A percentile compares a stretch with the other conserved stretches of the same genome.
Evolutionary conservation across 1,140 invertebrate species (phyloP).

Genomic region (Pseudachorutes palmiensis): DNA sequence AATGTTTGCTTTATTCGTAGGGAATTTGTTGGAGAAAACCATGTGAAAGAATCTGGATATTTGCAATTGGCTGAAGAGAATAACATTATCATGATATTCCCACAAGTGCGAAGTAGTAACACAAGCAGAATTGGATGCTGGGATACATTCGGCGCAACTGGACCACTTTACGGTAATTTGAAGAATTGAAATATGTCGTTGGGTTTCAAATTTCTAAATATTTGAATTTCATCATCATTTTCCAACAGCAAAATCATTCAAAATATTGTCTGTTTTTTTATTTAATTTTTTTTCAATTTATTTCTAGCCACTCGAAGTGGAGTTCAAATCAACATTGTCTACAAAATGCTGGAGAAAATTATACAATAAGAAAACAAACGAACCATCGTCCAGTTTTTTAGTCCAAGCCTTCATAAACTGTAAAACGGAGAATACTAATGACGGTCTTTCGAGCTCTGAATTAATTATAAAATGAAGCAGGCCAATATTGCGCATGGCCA

Average conservation of each 20-base stretch:
- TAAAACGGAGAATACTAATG: too few relatives aligned
- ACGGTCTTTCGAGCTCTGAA: too few relatives aligned
- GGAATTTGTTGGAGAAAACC: conserved; percentile 24
- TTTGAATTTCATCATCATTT: too few relatives aligned
- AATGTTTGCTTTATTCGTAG: conserved; percentile 15
- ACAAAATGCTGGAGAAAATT: conserved; percentile 18
- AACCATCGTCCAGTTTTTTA: too few relatives aligned
- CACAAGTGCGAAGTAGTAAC: conserved; percentile 16
- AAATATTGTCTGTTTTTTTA: neutral
- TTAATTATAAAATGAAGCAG: too few relatives aligned
- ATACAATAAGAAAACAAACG: too few relatives aligned
- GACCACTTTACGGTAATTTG: conserved; percentile 25
- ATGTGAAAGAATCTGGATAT: conserved; percentile 24
- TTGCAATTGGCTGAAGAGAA: conserved; percentile 31
- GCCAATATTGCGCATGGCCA: too few relatives aligned
- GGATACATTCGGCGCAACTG: conserved; percentile 29
- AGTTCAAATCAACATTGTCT: conserved; percentile 23
- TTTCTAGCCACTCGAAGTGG: conserved; percentile 25
- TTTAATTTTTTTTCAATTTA: conserved; percentile 11
- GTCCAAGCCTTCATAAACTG: too few relatives aligned
- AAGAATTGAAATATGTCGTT: too few relatives aligned
- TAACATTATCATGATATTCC: conserved; percentile 31
- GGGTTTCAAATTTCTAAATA: too few relatives aligned
- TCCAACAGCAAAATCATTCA: neutral
- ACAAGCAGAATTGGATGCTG: conserved; percentile 30